These are phyloP conservation scores for Spilogale gracilis DNA, from an alignment of 2,113 vertebrate genomes.

Conservation along the genomic window DNA sequence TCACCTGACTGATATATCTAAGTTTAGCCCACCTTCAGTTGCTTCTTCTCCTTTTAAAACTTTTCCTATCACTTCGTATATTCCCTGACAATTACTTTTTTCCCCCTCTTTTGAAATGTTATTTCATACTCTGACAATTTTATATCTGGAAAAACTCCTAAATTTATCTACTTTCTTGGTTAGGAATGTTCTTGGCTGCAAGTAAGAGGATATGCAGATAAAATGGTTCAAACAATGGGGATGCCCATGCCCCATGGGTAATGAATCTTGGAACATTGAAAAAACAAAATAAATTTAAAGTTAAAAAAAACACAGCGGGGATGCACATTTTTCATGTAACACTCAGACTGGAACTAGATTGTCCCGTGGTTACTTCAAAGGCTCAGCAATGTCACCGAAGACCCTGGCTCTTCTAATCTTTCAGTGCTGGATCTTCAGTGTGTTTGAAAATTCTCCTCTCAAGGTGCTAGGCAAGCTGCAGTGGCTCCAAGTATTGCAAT, in stretches of 20 bases:
- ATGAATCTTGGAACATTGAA: no score
- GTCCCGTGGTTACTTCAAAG: neutral
- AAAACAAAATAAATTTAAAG: no score
- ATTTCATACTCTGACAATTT: conserved; percentile 8
- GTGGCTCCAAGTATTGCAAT: neutral
- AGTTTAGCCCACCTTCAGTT: conserved; percentile 39
- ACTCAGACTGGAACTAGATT: neutral
- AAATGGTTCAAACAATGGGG: neutral
- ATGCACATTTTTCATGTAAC: neutral
- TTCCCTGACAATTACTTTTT: neutral
- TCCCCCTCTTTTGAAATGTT: neutral
- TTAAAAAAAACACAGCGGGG: no score
- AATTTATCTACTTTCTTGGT: conserved; percentile 6
- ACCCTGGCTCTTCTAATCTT: neutral
- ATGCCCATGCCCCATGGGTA: neutral
- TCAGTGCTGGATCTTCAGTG: neutral
- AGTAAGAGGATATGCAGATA: conserved; percentile 49
- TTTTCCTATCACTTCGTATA: neutral
- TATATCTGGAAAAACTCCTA: neutral
- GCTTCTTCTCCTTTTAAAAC: conserved; percentile 33
- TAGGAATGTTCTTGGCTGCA: conserved; percentile 65
- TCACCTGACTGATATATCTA: conserved; percentile 35
- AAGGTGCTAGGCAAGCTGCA: neutral
- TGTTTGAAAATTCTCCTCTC: neutral
- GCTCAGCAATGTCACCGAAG: neutral